These are phyloP conservation scores for Probosciger aterrimus DNA, from an alignment of 2,113 vertebrate genomes.

Conservation along the genomic window DNA sequence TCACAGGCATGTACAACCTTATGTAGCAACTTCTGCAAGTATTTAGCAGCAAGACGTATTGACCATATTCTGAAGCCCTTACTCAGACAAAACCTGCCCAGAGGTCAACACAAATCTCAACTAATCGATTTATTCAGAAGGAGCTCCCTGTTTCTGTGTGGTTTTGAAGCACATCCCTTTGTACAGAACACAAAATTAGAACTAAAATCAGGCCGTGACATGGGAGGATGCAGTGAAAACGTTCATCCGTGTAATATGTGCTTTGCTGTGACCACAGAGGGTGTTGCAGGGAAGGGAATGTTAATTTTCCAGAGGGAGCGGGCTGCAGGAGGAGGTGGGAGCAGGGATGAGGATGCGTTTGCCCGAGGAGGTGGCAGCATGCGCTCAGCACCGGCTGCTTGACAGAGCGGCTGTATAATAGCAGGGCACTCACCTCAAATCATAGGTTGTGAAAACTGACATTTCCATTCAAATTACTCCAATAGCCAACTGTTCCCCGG, in stretches of 20 bases:
- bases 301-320: background rate
- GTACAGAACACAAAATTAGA: background rate
- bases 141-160: background rate
- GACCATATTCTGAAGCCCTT: background rate
- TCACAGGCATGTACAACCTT: background rate
- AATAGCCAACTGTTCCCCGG: slow-evolving; percentile 33
- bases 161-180: background rate
- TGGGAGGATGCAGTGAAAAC: background rate
- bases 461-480: slow-evolving; percentile 68
- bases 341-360: background rate
- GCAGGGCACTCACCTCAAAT: slow-evolving; percentile 68
- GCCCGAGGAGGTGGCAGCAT: background rate
- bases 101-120: background rate
- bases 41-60: slow-evolving; percentile 14
- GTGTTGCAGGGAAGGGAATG: background rate
- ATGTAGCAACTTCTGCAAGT: background rate
- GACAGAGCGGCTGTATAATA: slow-evolving; percentile 30
- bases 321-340: background rate
- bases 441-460: slow-evolving; percentile 63
- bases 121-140: background rate
- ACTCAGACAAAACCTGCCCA: slow-evolving; percentile 7
- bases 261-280: accelerated
- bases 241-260: background rate
- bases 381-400: background rate
- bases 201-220: background rate